phyloP scores from a whole-genome alignment of 1,140 invertebrate species.

The Drosophila ambigua region DNA sequence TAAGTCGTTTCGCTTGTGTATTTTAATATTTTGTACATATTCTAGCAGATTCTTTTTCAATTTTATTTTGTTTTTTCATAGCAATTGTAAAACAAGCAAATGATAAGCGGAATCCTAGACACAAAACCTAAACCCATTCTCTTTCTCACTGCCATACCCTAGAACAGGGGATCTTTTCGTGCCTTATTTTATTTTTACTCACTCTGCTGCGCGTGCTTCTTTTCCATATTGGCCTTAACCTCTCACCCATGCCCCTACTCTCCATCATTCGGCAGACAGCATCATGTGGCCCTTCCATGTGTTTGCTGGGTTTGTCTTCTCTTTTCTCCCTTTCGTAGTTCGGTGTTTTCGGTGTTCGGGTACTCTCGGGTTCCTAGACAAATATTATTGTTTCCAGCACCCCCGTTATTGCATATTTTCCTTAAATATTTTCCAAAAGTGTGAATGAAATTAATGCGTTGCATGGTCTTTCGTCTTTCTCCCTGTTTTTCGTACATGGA shows the following conservation, averaged over 20 bases:
- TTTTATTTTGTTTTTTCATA: slow-evolving; percentile 24
- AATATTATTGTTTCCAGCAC: slow-evolving; percentile 80
- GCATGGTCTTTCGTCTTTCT: slow-evolving; percentile 39
- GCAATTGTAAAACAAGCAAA: slow-evolving; percentile 61
- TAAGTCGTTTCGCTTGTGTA: no score
- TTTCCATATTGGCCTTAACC: slow-evolving; percentile 39
- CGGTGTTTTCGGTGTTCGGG: slow-evolving; percentile 6
- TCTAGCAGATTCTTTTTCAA: not conserved
- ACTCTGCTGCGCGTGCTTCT: slow-evolving; percentile 61
- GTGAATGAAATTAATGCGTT: slow-evolving; percentile 82
- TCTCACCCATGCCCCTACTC: slow-evolving; percentile 37
- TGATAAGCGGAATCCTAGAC: slow-evolving; percentile 39
- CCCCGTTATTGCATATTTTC: slow-evolving; percentile 79
- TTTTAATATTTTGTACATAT: not conserved
- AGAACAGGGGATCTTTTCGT: slow-evolving; percentile 29
- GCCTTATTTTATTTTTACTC: slow-evolving; percentile 29
- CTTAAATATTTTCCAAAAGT: slow-evolving; percentile 77
- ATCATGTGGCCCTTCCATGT: slow-evolving; percentile 17
- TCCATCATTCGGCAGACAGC: slow-evolving; percentile 5
- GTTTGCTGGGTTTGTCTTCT: slow-evolving; percentile 11
- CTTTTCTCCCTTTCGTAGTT: slow-evolving; percentile 33
- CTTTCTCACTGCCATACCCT: slow-evolving; percentile 12
- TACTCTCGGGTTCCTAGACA: slow-evolving; percentile 71
- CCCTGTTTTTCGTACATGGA: slow-evolving; percentile 39
- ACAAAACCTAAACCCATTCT: slow-evolving; percentile 16